A percentile compares a stretch with the other conserved stretches of the same genome.
Evolutionary conservation across 2,888 invertebrate genomes (phyloP).

Genomic region (Diarsia rubi): DNA sequence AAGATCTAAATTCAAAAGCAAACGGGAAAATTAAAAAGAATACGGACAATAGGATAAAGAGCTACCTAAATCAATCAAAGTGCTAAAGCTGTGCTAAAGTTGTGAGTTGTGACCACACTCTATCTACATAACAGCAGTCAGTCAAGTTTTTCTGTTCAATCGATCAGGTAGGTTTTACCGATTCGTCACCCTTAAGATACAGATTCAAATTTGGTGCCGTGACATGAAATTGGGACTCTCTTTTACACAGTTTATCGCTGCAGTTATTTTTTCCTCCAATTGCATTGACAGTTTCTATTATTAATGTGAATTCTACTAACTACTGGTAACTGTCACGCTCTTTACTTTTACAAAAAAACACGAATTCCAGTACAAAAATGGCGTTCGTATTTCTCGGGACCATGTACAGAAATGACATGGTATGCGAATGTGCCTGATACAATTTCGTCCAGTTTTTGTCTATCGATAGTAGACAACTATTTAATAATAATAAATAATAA

Average conservation of each 20-base stretch:
- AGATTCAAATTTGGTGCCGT: not conserved
- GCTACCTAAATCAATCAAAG: not conserved
- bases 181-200: slow-evolving; percentile 9
- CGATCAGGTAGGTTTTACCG: slow-evolving; percentile 22
- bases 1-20: not conserved
- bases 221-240: not conserved
- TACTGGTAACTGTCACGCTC: slow-evolving; percentile 39
- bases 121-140: not conserved
- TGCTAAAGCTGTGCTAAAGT: not conserved
- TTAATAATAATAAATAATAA: no score
- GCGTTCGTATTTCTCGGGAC: slow-evolving; percentile 30
- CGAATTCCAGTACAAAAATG: slow-evolving; percentile 43
- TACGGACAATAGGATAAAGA: not conserved
- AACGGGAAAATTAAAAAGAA: not conserved
- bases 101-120: not conserved
- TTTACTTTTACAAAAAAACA: slow-evolving; percentile 39
- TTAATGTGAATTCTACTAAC: slow-evolving; percentile 29
- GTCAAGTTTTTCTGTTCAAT: not conserved
- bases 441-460: slow-evolving; percentile 21
- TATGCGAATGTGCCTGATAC: slow-evolving; percentile 16
- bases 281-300: slow-evolving; percentile 32
- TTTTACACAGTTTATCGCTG: not conserved
- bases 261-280: slow-evolving; percentile 9
- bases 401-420: slow-evolving; percentile 33
- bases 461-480: not conserved